Percentiles rank a stretch among this genome's conserved stretches.
Conservation (phyloP, 2,797 vertebrate genomes). For the Sebastes minor region DNA sequence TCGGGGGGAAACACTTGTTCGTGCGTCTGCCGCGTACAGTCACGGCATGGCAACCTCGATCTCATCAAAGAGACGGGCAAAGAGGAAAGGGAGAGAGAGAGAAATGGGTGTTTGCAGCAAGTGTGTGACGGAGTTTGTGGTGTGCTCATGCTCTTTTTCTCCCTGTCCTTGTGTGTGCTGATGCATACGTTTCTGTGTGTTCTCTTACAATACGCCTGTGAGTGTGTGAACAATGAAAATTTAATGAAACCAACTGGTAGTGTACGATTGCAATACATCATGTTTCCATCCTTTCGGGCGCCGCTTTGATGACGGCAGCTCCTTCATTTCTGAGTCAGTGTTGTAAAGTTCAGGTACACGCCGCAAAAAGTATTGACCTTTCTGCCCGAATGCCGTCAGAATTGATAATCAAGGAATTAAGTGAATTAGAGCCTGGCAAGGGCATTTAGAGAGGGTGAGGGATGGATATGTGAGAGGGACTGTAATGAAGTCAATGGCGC, state of each 20-base stretch:
- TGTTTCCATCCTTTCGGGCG: constrained; percentile 24
- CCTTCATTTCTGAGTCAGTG: constrained; percentile 34
- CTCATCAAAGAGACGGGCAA: constrained; percentile 65
- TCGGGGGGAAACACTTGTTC: constrained; percentile 73
- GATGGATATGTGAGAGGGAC: constrained; percentile 75
- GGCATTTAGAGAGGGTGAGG: constrained; percentile 68
- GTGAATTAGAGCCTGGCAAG: constrained; percentile 79
- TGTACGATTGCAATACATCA: constrained; percentile 46
- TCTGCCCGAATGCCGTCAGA: constrained; percentile 70
- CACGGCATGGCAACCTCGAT: constrained; percentile 78
- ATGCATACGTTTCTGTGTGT: constrained; percentile 59
- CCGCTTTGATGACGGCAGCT: constrained; percentile 20
- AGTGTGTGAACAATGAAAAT: constrained; percentile 65
- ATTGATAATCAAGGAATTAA: constrained; percentile 83
- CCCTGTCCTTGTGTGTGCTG: constrained; percentile 45
- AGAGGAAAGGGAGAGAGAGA: constrained; percentile 26
- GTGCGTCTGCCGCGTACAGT: constrained; percentile 65
- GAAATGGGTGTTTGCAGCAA: constrained; percentile 34
- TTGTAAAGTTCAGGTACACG: constrained; percentile 67
- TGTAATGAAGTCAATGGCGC: constrained; percentile 83
- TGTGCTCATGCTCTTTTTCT: constrained; percentile 26
- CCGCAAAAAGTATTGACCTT: constrained; percentile 74
- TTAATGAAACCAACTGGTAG: constrained; percentile 58
- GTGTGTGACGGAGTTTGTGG: constrained; percentile 21
- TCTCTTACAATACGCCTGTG: constrained; percentile 39